phyloP scores from a whole-genome alignment of 2,888 invertebrate genomes.

The Drosophila pegasa region DNA sequence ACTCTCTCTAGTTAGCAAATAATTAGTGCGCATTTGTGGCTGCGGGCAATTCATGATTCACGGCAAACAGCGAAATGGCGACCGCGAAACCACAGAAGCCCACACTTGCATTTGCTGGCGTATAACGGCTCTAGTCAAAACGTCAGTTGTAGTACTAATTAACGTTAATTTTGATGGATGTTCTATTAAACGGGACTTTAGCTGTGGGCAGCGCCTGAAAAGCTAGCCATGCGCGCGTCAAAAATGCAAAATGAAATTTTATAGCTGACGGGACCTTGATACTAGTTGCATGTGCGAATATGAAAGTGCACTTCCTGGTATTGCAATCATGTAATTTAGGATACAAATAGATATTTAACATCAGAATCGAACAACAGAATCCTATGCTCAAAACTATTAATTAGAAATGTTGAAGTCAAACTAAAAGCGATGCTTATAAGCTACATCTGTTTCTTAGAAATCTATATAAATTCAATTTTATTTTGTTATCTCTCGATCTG shows the following conservation, averaged over 20 bases:
- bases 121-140: neutral
- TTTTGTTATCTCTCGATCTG: too few relatives aligned
- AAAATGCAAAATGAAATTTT: neutral
- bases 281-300: neutral
- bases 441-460: too few relatives aligned
- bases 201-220: neutral
- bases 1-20: neutral
- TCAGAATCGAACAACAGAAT: too few relatives aligned
- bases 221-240: neutral
- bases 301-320: neutral
- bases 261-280: neutral
- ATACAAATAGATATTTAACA: too few relatives aligned
- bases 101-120: neutral
- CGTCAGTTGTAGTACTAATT: neutral
- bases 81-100: too few relatives aligned
- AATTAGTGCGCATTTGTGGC: conserved; percentile 1
- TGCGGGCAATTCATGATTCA: neutral
- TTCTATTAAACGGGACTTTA: neutral
- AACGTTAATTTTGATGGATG: neutral
- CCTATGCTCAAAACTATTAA: too few relatives aligned
- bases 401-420: too few relatives aligned
- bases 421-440: too few relatives aligned
- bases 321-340: neutral
- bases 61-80: neutral
- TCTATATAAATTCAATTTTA: too few relatives aligned